Conservation (phyloP, 2,888 invertebrate genomes). For the Branchipolynoe longqiensis region DNA sequence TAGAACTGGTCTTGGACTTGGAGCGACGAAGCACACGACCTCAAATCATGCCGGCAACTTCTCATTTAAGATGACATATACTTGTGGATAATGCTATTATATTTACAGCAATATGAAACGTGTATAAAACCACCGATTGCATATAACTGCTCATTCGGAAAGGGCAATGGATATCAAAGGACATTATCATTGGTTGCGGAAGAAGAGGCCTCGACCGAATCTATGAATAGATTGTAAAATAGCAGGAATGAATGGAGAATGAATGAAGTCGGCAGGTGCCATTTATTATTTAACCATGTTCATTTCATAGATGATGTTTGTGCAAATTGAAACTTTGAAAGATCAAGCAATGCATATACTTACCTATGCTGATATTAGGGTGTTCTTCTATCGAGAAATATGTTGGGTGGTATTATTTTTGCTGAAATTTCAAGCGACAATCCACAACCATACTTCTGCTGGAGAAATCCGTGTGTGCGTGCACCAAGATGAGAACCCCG, state of each 20-base stretch:
- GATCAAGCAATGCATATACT: not conserved
- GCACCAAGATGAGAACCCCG: slow-evolving; percentile 11
- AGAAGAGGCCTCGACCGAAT: slow-evolving; percentile 11
- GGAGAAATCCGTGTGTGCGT: slow-evolving; percentile 47
- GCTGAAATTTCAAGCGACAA: not conserved
- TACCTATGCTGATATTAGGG: not conserved
- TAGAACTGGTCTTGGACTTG: no score
- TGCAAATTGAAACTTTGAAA: not conserved
- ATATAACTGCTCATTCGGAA: no score
- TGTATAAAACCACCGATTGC: no score
- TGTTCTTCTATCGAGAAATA: not conserved
- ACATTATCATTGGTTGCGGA: no score
- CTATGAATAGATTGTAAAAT: slow-evolving; percentile 49
- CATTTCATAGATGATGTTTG: not conserved
- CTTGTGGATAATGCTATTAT: no score
- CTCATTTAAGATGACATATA: no score
- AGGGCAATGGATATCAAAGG: no score
- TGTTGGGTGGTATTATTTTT: slow-evolving; percentile 11
- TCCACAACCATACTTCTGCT: slow-evolving; percentile 38
- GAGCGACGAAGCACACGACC: no score
- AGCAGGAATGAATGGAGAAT: slow-evolving; percentile 55
- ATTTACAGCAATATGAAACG: no score
- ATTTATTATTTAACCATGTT: not conserved
- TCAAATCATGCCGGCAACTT: no score
- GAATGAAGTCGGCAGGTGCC: slow-evolving; percentile 48